Percentiles rank a stretch among this genome's conserved stretches.
These are phyloP conservation scores for Gouania willdenowi DNA, from an alignment of 2,797 vertebrate species.

Conservation along the genomic window DNA sequence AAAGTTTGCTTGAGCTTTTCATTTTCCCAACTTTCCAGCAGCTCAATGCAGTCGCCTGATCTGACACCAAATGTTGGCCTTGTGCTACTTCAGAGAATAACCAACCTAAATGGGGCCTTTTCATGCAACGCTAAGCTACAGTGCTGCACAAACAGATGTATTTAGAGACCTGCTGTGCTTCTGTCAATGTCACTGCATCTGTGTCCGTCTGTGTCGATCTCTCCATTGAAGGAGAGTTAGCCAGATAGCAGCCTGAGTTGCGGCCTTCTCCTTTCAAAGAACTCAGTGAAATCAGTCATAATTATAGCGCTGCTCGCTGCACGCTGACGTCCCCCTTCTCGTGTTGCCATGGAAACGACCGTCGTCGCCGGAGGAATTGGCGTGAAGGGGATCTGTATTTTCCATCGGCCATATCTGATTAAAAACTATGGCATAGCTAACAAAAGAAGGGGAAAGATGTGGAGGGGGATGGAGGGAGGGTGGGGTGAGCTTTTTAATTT, in stretches of 20 bases:
- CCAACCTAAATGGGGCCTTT: no score
- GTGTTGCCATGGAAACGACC: slow-evolving; percentile 57
- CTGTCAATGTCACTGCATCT: slow-evolving; percentile 2
- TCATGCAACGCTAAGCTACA: no score
- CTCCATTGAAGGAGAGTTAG: slow-evolving; percentile 13
- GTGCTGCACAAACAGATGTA: not conserved
- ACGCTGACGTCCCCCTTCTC: slow-evolving; percentile 27
- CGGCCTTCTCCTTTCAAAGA: slow-evolving; percentile 13
- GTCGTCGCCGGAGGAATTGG: slow-evolving; percentile 35
- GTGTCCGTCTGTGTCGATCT: not conserved
- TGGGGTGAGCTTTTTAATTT: slow-evolving; percentile 33
- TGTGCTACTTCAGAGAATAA: no score
- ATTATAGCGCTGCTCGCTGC: slow-evolving; percentile 48
- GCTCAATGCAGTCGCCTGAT: no score
- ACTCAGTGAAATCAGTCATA: slow-evolving; percentile 60
- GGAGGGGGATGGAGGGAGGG: no score
- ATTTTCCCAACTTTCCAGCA: no score
- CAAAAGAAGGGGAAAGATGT: slow-evolving; percentile 12
- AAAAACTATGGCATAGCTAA: slow-evolving; percentile 46
- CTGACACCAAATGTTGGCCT: no score
- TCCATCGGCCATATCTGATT: slow-evolving; percentile 62
- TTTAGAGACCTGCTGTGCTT: not conserved
- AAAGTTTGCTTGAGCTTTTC: no score
- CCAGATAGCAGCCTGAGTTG: slow-evolving; percentile 36
- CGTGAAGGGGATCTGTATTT: slow-evolving; percentile 61